Conservation (phyloP, 2,797 vertebrate genomes). For the Crossoptilon crossoptilon region DNA sequence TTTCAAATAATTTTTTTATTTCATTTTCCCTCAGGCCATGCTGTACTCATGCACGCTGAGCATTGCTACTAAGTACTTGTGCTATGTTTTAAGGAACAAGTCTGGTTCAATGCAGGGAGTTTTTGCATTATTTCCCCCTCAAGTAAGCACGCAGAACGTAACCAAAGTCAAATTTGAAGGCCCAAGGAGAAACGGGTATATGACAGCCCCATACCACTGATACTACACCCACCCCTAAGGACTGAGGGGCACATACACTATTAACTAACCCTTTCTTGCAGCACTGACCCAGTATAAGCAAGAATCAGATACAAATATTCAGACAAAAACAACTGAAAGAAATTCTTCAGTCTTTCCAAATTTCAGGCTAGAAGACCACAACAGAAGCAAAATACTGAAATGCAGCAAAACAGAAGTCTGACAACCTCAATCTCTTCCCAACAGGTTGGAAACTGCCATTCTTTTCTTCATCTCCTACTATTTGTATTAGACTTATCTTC, state of each 20-base stretch:
- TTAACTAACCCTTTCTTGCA: neutral
- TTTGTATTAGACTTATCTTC: neutral
- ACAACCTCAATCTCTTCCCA: neutral
- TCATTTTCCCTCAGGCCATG: neutral
- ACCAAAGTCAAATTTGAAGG: neutral
- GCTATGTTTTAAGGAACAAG: neutral
- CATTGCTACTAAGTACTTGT: neutral
- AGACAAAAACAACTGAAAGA: neutral
- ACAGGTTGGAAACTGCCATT: neutral
- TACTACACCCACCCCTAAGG: neutral
- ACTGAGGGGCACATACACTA: neutral
- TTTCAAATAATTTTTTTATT: constrained; percentile 30
- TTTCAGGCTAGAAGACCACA: neutral
- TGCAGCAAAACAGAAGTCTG: neutral
- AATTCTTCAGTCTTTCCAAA: neutral
- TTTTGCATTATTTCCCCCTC: rapidly evolving
- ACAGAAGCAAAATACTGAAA: neutral
- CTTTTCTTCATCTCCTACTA: neutral
- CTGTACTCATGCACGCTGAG: neutral
- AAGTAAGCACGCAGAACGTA: rapidly evolving
- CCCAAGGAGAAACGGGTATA: neutral
- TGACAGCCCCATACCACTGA: rapidly evolving
- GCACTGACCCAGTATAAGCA: neutral
- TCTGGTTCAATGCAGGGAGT: neutral
- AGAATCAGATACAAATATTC: neutral